These are phyloP conservation scores for Napeogenes inachia DNA, from an alignment of 2,888 invertebrate genomes.

Conservation along the genomic window DNA sequence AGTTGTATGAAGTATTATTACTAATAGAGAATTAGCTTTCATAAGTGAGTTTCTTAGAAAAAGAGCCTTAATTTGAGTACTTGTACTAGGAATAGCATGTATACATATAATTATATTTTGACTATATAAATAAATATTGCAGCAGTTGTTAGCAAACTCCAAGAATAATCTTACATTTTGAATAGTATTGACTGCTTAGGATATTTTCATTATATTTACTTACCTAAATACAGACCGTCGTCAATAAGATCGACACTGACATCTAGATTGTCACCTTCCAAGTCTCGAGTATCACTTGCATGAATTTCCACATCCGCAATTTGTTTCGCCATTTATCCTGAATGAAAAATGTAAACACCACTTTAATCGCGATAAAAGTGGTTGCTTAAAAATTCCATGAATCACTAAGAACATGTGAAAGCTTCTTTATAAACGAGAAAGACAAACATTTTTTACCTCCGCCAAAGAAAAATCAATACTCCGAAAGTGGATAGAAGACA, in stretches of 20 bases:
- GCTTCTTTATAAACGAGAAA: conserved; percentile 2
- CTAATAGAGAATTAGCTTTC: too few relatives aligned
- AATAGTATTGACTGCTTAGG: too few relatives aligned
- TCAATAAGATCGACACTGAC: conserved; percentile 67
- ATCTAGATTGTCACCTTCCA: conserved; percentile 46
- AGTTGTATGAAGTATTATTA: background rate
- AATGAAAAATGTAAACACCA: conserved; percentile 1
- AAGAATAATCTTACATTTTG: too few relatives aligned
- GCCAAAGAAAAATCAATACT: conserved; percentile 27
- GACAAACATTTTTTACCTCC: conserved; percentile 17
- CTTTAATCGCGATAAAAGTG: too few relatives aligned
- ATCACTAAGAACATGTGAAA: background rate
- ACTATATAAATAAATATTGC: too few relatives aligned
- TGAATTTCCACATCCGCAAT: conserved; percentile 61
- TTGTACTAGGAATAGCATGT: too few relatives aligned
- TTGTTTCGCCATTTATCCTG: conserved; percentile 44
- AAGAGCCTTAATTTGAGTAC: too few relatives aligned
- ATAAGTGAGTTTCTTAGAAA: too few relatives aligned
- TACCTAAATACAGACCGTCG: conserved; percentile 61
- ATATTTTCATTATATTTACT: conserved; percentile 16
- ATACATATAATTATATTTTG: too few relatives aligned
- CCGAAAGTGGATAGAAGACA: conserved; percentile 8
- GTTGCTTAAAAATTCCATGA: too few relatives aligned
- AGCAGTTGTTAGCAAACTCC: too few relatives aligned
- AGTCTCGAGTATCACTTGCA: conserved; percentile 45